Evolutionary conservation across 2,888 invertebrate genomes (phyloP), one percentile per base, ranked within the genome.

Genomic region (Limnephilus rhombicus): DNA sequence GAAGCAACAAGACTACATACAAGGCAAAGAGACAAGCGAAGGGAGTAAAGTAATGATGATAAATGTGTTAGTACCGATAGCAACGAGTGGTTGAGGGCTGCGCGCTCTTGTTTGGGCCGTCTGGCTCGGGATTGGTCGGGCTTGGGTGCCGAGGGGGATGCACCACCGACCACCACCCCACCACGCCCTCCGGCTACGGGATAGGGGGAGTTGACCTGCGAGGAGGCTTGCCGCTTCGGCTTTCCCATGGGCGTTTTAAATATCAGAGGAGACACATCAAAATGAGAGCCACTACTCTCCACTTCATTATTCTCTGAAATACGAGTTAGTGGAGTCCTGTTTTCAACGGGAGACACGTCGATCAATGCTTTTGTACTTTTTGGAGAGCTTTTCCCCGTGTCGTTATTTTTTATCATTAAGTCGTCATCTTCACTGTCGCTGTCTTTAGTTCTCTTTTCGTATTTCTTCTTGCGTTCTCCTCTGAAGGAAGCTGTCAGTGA

Each of bases 31-130:
- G 37, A 29, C 34, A 83, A 81, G 91, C 53, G 91, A 91, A 34
- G 41, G 80, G 90, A 87, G 87, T 68, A 90, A 37, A 87, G 68
- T 68, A 68, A 91, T 85, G 85, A 91, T 90, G 91, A 91, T 90
- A 87, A 93, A 92, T 85, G 95, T 95, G 96, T 96, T 96, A 96
- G 96, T 96, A 97, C 97, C 97, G 96, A 96, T 95, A 96, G 96
- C 94, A 94, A 94, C 93, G 94, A 94, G 93, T 92, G 91, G 88
- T 88, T 49, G 53, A 80, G 88, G 85, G 81, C 88, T 80, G 80
- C 80, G 45, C 37, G 41, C 24, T 82, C 90, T 90, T 81, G 81
- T 81, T 82, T 90, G 49, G 68, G 95, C 96, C 95, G 96, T 95
- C 95, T 95, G 94, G 29, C 89, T 80, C 68, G 89, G 80, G 95